phyloP scores from a whole-genome alignment of 2,888 invertebrate species.

The Oligia latruncula region DNA sequence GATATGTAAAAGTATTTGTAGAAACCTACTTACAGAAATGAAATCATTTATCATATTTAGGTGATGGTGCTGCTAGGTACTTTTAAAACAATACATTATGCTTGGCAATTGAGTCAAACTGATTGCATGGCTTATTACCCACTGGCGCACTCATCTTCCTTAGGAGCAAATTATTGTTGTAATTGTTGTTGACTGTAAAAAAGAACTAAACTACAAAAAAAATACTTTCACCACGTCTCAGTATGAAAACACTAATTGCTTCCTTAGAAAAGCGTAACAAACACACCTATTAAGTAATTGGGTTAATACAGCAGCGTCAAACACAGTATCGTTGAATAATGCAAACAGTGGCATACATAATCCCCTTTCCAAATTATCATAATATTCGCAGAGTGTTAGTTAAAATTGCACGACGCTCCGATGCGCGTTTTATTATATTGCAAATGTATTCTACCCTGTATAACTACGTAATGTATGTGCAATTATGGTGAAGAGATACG shows the following conservation, averaged over 20 bases:
- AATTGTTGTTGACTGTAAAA: background rate
- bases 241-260: conserved; percentile 17
- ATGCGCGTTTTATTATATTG: conserved; percentile 57
- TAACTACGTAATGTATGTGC: conserved; percentile 49
- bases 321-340: conserved; percentile 58
- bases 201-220: background rate
- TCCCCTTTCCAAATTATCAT: conserved; percentile 64
- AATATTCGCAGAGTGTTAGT: conserved; percentile 62
- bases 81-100: background rate
- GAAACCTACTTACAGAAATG: too few relatives aligned
- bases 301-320: conserved; percentile 55
- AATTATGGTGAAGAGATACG: conserved; percentile 51
- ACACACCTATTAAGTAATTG: conserved; percentile 50
- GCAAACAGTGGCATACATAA: conserved; percentile 60
- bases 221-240: background rate
- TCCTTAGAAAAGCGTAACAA: conserved; percentile 17
- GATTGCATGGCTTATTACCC: background rate
- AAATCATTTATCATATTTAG: too few relatives aligned
- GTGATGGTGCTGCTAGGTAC: background rate
- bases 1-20: too few relatives aligned
- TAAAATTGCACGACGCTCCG: conserved; percentile 59
- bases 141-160: background rate
- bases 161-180: background rate
- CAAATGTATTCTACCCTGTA: conserved; percentile 56
- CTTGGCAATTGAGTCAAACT: background rate